Conservation (phyloP, 2,113 vertebrate species). For the Onychorhynchus coronatus region DNA sequence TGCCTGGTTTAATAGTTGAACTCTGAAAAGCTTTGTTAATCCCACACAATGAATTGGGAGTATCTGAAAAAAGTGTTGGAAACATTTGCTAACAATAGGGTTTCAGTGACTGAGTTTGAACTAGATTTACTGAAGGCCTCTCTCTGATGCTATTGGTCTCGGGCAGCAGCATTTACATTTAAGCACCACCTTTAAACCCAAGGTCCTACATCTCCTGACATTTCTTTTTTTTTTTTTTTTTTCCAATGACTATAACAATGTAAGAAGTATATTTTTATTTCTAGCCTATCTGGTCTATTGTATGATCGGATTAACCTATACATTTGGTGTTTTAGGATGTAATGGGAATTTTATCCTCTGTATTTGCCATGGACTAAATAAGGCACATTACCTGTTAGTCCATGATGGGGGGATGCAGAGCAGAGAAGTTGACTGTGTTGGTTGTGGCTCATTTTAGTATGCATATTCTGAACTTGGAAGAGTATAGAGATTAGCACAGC, state of each 20-base stretch:
- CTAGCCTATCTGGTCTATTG: neutral
- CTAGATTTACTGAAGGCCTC: neutral
- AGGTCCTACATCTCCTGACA: neutral
- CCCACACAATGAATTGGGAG: neutral
- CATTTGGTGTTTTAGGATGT: neutral
- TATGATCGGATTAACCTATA: neutral
- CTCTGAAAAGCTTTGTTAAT: neutral
- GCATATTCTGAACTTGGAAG: neutral
- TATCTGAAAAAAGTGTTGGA: neutral
- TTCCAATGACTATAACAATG: neutral
- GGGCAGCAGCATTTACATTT: neutral
- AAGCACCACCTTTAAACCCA: neutral
- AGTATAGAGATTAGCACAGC: neutral
- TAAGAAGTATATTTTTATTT: neutral
- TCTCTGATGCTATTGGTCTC: neutral
- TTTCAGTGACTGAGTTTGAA: neutral
- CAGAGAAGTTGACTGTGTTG: neutral
- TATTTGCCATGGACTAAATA: neutral
- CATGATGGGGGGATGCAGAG: neutral
- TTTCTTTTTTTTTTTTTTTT: too few species aligned
- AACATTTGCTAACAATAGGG: accelerated
- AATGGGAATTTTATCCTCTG: neutral
- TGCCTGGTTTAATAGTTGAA: neutral
- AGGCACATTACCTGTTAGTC: neutral
- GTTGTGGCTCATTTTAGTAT: neutral